Base-by-base conservation (phyloP, 1,140 invertebrate species). In the Tachypleus tridentatus region DNA sequence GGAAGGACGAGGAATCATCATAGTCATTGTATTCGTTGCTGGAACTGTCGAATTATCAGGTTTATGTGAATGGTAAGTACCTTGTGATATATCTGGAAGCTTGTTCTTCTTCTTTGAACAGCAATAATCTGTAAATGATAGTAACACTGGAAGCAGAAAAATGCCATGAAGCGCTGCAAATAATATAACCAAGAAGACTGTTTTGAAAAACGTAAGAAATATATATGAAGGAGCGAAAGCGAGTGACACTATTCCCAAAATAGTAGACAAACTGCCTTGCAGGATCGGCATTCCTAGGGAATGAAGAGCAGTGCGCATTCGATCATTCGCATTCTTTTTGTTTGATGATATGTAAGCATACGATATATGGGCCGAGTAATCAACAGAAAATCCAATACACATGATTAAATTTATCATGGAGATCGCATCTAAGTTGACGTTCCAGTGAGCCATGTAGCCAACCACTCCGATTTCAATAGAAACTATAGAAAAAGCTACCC, bases 351-450 rank as follows among this genome's bases (percentile, higher is more conserved):
- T 93, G 75, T 95, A 98, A 0, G 92, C 92, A 73, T 98, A 97
- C 69, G 93, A 96, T 57, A 98, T 97, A 73, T 98, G 95, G 4
- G 94, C 94, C 0, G 93, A 94, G 75, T 96, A 98, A 73, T 98
- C 95, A 0, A 98, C 93, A 3, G 92, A 96, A 78, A 98, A 98
- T 54, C 95, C 95, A 50, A 98, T 96, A 73, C 93, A 96, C 94
- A 98, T 98, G 58, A 98, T 97, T 3, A 98, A 80, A 73, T 97
- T 97, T 56, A 98, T 97, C 94, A 98, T 98, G 0, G 94, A 97
- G 71, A 98, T 96, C 4, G 93, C 93, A 76, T 97, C 95, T 51
- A 98, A 79, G 73, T 93, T 95, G 1, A 98, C 91, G 67, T 86
- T 85, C 93, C 95, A 98, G 0, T 97, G 78, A 0, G 92, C 86